phyloP scores from a whole-genome alignment of 2,888 invertebrate species.

The Drosophila heteroneura region DNA sequence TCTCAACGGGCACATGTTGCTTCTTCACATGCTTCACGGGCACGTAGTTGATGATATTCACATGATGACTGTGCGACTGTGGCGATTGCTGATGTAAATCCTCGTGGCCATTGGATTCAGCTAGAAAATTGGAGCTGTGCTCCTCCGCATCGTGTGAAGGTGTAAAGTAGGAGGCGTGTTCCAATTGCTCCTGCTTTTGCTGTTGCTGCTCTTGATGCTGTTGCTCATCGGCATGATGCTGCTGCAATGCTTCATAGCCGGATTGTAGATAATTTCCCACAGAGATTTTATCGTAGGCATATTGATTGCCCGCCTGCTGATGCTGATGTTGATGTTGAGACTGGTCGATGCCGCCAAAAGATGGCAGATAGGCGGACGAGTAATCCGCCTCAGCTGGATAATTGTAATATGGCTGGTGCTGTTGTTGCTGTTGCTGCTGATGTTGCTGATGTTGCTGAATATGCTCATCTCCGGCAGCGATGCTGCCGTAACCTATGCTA shows the following conservation, averaged over 20 bases:
- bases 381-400: constrained; percentile 68
- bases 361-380: constrained; percentile 64
- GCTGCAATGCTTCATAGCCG: constrained; percentile 66
- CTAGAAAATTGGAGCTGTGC: constrained; percentile 68
- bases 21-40: constrained; percentile 90
- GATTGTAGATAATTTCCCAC: constrained; percentile 80
- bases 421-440: constrained; percentile 50
- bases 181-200: constrained; percentile 48
- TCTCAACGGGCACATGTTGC: constrained; percentile 89
- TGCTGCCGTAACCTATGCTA: constrained; percentile 25
- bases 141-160: constrained; percentile 63
- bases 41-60: constrained; percentile 88
- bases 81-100: constrained; percentile 37
- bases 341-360: constrained; percentile 58
- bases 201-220: constrained; percentile 59
- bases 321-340: constrained; percentile 39
- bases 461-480: constrained; percentile 34
- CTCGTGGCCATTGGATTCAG: constrained; percentile 58
- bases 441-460: constrained; percentile 37
- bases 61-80: constrained; percentile 74
- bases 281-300: constrained; percentile 82
- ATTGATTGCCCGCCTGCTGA: constrained; percentile 40
- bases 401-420: constrained; percentile 71
- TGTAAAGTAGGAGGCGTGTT: constrained; percentile 48
- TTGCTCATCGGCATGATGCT: constrained; percentile 46